phyloP scores from a whole-genome alignment of 2,113 vertebrate genomes.

The Lasiurus cinereus region DNA sequence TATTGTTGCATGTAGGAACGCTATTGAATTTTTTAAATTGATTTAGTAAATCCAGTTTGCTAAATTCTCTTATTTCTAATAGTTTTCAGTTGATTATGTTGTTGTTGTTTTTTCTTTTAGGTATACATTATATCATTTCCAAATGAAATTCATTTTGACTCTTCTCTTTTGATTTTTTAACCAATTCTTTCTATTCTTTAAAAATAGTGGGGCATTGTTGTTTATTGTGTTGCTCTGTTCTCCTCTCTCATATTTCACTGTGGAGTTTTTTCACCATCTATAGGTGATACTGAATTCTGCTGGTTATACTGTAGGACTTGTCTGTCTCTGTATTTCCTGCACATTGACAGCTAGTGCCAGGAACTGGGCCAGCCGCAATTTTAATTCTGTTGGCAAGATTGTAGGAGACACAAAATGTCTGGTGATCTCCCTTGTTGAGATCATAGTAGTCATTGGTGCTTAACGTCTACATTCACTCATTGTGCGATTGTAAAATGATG shows the following conservation, averaged over 20 bases:
- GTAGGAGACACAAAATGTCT: not conserved
- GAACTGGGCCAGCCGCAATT: not conserved
- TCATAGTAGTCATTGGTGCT: not conserved
- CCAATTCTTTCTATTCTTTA: not conserved
- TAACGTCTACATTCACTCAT: not conserved
- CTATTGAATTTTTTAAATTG: not conserved
- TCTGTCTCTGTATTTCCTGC: not conserved
- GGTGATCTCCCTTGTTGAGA: not conserved
- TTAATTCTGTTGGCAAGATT: not conserved
- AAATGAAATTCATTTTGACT: conserved; percentile 35
- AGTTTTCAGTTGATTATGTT: not conserved
- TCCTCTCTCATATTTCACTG: not conserved
- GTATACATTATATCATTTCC: not conserved
- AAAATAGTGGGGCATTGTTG: not conserved
- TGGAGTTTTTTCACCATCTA: not conserved
- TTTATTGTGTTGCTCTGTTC: not conserved
- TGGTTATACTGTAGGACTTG: not conserved
- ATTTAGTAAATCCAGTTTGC: not conserved
- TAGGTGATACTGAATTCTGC: not conserved
- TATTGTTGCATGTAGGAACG: conserved; percentile 18
- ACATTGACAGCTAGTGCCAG: not conserved
- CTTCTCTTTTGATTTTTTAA: not conserved
- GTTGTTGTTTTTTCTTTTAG: not conserved
- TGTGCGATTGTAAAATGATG: not conserved
- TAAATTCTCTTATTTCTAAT: conserved; percentile 36